Conservation (phyloP, 2,113 vertebrate species). For the Poeciliopsis occidentalis region DNA sequence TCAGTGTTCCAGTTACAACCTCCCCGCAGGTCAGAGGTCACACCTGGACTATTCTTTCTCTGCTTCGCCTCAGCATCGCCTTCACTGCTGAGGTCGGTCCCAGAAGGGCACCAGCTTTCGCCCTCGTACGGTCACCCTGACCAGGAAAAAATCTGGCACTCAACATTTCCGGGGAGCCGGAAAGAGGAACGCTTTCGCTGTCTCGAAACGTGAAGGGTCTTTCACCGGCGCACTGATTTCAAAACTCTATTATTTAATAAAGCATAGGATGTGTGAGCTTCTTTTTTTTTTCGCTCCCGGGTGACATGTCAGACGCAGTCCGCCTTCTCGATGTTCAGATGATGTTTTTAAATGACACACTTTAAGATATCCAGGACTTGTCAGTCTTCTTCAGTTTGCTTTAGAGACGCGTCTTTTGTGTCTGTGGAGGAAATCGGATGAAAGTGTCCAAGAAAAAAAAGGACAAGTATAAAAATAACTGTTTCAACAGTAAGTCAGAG, state of each 20-base stretch:
- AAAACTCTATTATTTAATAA: conserved; percentile 27
- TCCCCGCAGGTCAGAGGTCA: conserved; percentile 57
- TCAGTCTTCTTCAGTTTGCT: conserved; percentile 54
- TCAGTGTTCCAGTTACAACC: conserved; percentile 67
- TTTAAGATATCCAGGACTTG: conserved; percentile 65
- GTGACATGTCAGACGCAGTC: conserved; percentile 45
- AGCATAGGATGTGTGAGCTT: conserved; percentile 26
- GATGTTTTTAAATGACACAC: conserved; percentile 58
- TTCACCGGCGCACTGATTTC: background rate
- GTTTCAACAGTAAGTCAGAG: conserved; percentile 57
- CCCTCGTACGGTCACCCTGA: conserved; percentile 50
- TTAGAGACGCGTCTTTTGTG: conserved; percentile 67
- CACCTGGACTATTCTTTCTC: conserved; percentile 76
- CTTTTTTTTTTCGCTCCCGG: conserved; percentile 12
- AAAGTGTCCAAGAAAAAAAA: conserved; percentile 51
- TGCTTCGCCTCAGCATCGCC: conserved; percentile 66
- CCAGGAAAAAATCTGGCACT: conserved; percentile 34
- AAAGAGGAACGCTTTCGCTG: conserved; percentile 1
- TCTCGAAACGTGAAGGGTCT: background rate
- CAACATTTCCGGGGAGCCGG: conserved; percentile 16
- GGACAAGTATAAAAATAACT: conserved; percentile 71
- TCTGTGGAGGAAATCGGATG: conserved; percentile 61
- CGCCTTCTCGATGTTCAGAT: conserved; percentile 41
- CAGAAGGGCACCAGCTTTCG: conserved; percentile 50
- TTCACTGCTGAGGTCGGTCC: conserved; percentile 58